Base-by-base conservation (phyloP, 53 echinoderm and acorn worm species). In the Arbacia lixula region DNA sequence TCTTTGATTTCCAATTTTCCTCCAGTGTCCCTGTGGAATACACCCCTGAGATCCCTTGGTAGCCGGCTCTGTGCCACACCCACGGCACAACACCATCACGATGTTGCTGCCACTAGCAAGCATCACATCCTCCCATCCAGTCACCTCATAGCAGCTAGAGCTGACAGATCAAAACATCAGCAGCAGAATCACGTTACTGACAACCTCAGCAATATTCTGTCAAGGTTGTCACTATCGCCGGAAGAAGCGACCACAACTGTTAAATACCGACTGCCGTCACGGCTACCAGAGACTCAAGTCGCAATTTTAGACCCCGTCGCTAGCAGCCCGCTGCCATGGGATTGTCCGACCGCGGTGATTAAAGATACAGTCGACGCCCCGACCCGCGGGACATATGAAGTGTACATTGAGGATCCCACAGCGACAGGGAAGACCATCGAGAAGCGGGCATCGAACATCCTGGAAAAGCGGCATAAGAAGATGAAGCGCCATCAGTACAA, bases 401-500 rank as follows among this genome's bases (percentile, higher is more conserved):
- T 51, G 36, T 61, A 17, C 54, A 69, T 84, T 12, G 84, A 54
- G 8, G 84, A 68, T 25, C 69, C 84, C 14, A 5, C 8, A 4
- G 6, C 56, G 10, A 0, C 19, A 3, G 53, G 57, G 8, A 28
- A 19, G n/a, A 14, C 41, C 3, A 39, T 64, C 4, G 51, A 34
- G 25, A 90, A 90, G 76, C 72, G 58, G 29, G 91, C 91, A 3
- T 39, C 73, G 2, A 87, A 83, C 76, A 90, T 90, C 84, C 34
- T 92, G 16, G 68, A 92, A 34, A 86, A 86, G 75, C 86, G 92
- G 5, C 86, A 87, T 4, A 61, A 86, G 36, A 92, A 92, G 86
- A 92, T 92, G 92, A 92, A 92, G 50, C 88, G 83, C 20, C 92
- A 92, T 52, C 81, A 89, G 92, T 92, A 92, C 78, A 84, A 84